phyloP scores from a whole-genome alignment of 2,797 vertebrate species.

The Sebastes goodei region DNA sequence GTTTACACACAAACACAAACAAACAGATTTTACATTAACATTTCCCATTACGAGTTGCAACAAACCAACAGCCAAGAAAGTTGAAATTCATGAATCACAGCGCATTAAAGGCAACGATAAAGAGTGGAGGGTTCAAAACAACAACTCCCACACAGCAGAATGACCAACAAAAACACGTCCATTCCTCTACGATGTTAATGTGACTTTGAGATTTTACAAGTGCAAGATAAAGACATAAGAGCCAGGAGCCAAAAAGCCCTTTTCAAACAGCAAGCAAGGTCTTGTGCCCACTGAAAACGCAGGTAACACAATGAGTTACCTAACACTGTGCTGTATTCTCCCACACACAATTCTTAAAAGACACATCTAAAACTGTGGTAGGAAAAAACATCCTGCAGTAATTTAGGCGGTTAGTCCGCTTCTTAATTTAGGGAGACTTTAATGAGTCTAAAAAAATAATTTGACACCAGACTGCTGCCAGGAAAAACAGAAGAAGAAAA shows the following conservation, averaged over 20 bases:
- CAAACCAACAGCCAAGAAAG: conserved; percentile 29
- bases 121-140: conserved; percentile 52
- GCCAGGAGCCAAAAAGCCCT: neutral
- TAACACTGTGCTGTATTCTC: neutral
- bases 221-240: conserved; percentile 4
- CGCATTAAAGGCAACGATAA: conserved; percentile 42
- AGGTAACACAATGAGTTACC: neutral
- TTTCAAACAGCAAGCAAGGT: neutral
- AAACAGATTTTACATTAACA: conserved; percentile 52
- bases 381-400: neutral
- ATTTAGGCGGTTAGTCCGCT: neutral
- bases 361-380: neutral
- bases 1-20: conserved; percentile 10
- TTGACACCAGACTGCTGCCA: neutral
- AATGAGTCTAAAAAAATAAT: neutral
- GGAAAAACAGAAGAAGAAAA: neutral
- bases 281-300: neutral
- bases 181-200: neutral
- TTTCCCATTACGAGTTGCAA: conserved; percentile 35
- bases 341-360: neutral
- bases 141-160: conserved; percentile 49
- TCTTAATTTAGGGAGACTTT: neutral
- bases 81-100: conserved; percentile 55
- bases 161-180: conserved; percentile 28
- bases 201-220: conserved; percentile 30